Evolutionary conservation across 2,113 vertebrate genomes (phyloP), one percentile per base, ranked within the genome.

Genomic region (Lethenteron camtschaticum): DNA sequence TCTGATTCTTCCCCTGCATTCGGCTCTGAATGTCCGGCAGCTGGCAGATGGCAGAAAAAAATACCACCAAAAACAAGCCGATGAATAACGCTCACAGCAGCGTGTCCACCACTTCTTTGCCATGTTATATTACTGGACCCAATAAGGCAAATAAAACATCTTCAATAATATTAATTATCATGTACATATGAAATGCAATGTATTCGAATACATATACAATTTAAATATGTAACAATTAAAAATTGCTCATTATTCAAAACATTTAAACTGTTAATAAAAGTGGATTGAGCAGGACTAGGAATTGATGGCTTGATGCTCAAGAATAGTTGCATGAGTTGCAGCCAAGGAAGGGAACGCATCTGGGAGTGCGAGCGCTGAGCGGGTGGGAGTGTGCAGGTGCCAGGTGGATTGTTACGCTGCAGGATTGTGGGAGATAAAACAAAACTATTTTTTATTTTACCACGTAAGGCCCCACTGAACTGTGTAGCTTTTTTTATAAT

Each of bases 1-100:
- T 89, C 73, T 94, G 86, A 2, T 84, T 83, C 75, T 95, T 85
- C 69, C 81, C 87, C 76, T 84, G 88, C 83, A 96, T 87, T 73
- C 85, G 75, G 2, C 77, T 81, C 77, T 96, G 87, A 1, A 96
- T 82, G 56, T 71, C 73, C 0, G 85, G 81, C 72, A 99, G 77
- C 94, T 99, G 68, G 12, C 69, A 57, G 20, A 12, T 12, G 24
- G 24, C 24, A 41, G 57, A 70, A 16, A 16, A 70, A 70, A 16
- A 16, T 11, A 16, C 9, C 24, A 11, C n/a, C n/a, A 68, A 68
- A 9, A 3, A 11, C n/a, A 9, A 68, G 24, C 24, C 24, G 9
- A 16, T 16, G 24, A 24, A 68, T n/a, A 68, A 24, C n/a, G 24
- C n/a, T 68, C 41, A 41, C 41, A 41, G 41, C 41, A 41, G 41